Conservation (phyloP, 2,797 vertebrate species). For the Mycteria americana region DNA sequence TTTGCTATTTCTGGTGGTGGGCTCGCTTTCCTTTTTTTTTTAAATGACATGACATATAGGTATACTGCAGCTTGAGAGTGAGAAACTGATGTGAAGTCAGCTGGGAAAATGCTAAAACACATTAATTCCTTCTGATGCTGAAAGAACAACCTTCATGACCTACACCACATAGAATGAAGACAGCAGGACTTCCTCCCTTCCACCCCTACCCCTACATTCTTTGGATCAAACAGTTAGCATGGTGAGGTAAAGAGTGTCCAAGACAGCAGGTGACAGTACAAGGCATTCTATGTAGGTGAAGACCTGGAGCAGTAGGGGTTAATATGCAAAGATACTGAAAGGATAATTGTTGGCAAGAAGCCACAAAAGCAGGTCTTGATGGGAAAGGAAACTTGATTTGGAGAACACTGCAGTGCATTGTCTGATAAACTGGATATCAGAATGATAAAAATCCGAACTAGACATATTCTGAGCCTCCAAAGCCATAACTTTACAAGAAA, state of each 20-base stretch:
- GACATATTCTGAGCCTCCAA: neutral
- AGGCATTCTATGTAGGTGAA: neutral
- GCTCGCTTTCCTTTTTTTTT: neutral
- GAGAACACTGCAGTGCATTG: neutral
- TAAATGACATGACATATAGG: neutral
- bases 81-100: neutral
- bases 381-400: neutral
- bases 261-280: accelerated
- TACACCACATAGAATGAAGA: neutral
- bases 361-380: neutral
- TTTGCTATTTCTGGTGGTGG: neutral
- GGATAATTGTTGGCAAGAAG: neutral
- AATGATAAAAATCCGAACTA: neutral
- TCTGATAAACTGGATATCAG: neutral
- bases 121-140: neutral
- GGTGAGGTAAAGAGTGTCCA: neutral
- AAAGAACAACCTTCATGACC: neutral
- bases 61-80: neutral
- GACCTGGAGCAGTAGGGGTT: neutral
- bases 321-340: neutral
- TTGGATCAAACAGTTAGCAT: neutral
- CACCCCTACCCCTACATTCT: neutral
- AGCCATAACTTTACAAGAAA: conserved; percentile 41
- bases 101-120: neutral
- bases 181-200: neutral